Base-by-base conservation (phyloP, 2,113 vertebrate species). In the Pelecanus crispus region DNA sequence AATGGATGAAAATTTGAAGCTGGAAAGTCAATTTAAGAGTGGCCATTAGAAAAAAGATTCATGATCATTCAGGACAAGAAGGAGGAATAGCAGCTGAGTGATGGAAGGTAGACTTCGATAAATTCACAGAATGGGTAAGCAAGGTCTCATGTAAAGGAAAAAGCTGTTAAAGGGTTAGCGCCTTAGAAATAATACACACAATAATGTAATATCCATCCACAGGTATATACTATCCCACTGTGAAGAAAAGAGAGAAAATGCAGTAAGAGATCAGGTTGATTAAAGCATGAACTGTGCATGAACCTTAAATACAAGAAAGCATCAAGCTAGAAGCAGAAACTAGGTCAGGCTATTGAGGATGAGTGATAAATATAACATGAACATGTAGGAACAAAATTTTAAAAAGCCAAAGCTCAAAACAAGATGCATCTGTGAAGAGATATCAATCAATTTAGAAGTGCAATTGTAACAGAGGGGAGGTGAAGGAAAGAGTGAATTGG, bases 341-440 rank as follows among this genome's bases (percentile, higher is more conserved):
- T 95, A 89, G 96, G 94, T 97, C 95, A 95, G 78, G 10, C 16
- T 95, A 58, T 66, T 85, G 65, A 91, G 73, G 65, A 91, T 0
- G 9, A 86, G 17, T 92, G 73, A 92, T 96, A 97, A 96, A 95
- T 96, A 94, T 94, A 96, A 92, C 87, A 83, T 94, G 78, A 92
- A 91, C 44, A 55, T 42, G 66, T 79, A 87, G 81, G 66, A 95
- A 94, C 61, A 87, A 94, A 85, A 79, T 82, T 94, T 81, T 26
- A 8, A 92, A 95, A 94, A 94, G 5, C 71, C 82, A 73, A 70
- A 94, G 71, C 86, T 94, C 71, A 73, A 95, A 95, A 73, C 40
- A 88, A 83, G 55, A 58, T 86, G 38, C 70, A 87, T 89, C 86
- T 95, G 95, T 65, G 84, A 87, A 68, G 68, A 81, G 40, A n/a